Evolutionary conservation across 2,888 invertebrate species (phyloP).

Genomic region (Eretmocerus hayati): DNA sequence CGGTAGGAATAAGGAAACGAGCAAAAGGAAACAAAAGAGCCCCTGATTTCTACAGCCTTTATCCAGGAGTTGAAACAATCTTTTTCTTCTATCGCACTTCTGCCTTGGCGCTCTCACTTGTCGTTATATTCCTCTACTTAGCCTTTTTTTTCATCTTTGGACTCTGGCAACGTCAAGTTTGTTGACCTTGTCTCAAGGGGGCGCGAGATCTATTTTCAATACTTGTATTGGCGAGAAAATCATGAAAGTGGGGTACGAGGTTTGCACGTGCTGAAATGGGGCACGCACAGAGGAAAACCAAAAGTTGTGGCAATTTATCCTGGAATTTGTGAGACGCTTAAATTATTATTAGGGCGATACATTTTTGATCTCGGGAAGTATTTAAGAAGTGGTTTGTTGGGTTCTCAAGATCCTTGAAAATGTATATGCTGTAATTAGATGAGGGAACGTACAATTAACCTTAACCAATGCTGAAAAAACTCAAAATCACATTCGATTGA

Average conservation of each 20-base stretch:
- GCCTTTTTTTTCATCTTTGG: slow-evolving; percentile 6
- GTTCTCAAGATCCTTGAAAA: too few species aligned
- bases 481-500: too few species aligned
- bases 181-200: slow-evolving; percentile 17
- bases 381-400: too few species aligned
- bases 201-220: too few species aligned
- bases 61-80: slow-evolving; percentile 1
- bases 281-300: too few species aligned
- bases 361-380: too few species aligned
- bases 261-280: neutral
- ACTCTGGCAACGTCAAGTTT: slow-evolving; percentile 11
- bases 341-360: too few species aligned
- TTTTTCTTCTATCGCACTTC: neutral
- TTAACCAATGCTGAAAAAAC: too few species aligned
- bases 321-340: too few species aligned
- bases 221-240: slow-evolving; percentile 13
- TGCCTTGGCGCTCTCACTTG: neutral
- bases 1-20: neutral
- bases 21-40: neutral
- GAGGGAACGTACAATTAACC: too few species aligned
- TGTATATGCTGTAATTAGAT: too few species aligned
- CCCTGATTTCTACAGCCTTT: slow-evolving; percentile 3
- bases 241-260: slow-evolving; percentile 17
- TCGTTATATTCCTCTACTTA: neutral
- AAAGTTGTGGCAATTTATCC: too few species aligned